phyloP scores from a whole-genome alignment of 2,113 vertebrate species.

The Microcebus jonahi region DNA sequence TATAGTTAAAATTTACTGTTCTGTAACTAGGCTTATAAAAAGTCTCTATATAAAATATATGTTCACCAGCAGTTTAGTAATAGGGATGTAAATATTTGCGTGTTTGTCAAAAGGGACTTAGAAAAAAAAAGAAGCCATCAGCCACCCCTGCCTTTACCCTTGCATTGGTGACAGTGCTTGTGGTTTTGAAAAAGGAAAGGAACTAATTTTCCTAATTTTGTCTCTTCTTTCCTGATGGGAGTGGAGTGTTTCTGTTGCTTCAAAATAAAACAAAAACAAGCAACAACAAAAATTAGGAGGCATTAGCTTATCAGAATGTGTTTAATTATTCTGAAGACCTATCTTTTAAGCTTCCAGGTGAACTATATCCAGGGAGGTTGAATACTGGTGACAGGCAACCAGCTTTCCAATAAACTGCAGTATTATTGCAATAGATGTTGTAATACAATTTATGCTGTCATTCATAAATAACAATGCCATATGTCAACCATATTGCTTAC shows the following conservation, averaged over 20 bases:
- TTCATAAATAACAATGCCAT: slow-evolving; percentile 90
- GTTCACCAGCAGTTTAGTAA: neutral
- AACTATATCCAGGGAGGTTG: slow-evolving; percentile 63
- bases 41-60: neutral
- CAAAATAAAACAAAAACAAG: slow-evolving; percentile 54
- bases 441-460: slow-evolving; percentile 88
- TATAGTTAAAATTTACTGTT: slow-evolving; percentile 75
- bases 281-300: neutral
- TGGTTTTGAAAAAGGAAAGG: slow-evolving; percentile 49
- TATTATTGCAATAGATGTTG: slow-evolving; percentile 78
- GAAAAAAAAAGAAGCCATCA: neutral
- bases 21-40: slow-evolving; percentile 42
- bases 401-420: slow-evolving; percentile 77
- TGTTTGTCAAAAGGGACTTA: slow-evolving; percentile 1
- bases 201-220: neutral
- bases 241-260: slow-evolving; percentile 6
- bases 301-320: neutral
- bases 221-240: slow-evolving; percentile 7
- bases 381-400: slow-evolving; percentile 71
- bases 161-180: neutral
- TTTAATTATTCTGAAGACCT: slow-evolving; percentile 63
- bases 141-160: neutral
- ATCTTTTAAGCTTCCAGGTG: slow-evolving; percentile 51
- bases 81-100: neutral
- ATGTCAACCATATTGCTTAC: slow-evolving; percentile 90